Evolutionary conservation across 2,797 vertebrate species (phyloP).

Genomic region (Acrocephalus scirpaceus): DNA sequence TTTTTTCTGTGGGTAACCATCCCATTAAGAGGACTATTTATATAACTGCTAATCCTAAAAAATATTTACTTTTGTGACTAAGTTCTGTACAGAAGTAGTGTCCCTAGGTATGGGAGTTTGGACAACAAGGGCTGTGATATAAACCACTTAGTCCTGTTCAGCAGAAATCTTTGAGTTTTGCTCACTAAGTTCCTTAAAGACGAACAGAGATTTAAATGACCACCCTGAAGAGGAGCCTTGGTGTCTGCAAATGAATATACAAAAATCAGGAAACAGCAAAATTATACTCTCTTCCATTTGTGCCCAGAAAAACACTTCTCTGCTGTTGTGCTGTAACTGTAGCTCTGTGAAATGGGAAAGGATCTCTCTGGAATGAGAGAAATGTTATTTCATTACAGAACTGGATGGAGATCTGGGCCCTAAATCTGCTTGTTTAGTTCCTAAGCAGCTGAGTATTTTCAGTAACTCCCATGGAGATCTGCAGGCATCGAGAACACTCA

Average conservation of each 20-base stretch:
- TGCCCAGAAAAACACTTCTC: slow-evolving; percentile 27
- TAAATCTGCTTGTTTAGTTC: not conserved
- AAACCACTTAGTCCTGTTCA: not conserved
- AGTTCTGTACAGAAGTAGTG: not conserved
- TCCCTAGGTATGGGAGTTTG: not conserved
- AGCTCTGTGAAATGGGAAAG: not conserved
- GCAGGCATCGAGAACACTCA: not conserved
- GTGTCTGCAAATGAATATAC: slow-evolving; percentile 24
- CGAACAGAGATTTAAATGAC: not conserved
- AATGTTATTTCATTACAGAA: not conserved
- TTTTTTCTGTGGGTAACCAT: not conserved
- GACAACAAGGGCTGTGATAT: not conserved
- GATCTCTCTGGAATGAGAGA: slow-evolving; percentile 24
- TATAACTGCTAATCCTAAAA: not conserved
- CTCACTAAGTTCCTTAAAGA: not conserved
- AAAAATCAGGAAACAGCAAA: not conserved
- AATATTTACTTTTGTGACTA: not conserved
- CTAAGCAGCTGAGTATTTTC: not conserved
- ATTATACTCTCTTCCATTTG: not conserved
- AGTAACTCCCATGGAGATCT: not conserved
- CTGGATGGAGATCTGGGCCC: not conserved
- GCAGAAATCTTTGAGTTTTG: not conserved
- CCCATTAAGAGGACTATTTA: not conserved
- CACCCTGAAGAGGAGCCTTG: slow-evolving; percentile 3
- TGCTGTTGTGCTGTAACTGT: not conserved